Conservation (phyloP, 2,113 vertebrate genomes). For the Myodes glareolus region DNA sequence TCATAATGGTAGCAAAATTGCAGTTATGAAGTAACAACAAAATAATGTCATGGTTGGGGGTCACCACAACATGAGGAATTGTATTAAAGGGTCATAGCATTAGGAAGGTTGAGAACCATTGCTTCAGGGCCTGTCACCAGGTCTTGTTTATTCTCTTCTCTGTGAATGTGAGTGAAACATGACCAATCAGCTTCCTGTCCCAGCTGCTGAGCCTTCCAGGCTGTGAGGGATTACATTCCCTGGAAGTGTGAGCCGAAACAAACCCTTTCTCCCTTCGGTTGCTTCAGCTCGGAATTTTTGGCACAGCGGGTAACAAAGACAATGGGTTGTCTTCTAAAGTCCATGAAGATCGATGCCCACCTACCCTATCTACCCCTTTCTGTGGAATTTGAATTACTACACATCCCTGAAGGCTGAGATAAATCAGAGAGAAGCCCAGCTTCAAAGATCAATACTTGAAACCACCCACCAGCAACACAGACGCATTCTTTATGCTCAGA, state of each 20-base stretch:
- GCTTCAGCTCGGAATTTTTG: neutral
- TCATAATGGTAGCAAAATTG: neutral
- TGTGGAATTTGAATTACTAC: neutral
- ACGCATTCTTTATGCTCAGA: neutral
- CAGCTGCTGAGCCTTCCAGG: neutral
- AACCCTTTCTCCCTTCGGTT: neutral
- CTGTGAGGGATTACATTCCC: neutral
- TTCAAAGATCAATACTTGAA: constrained; percentile 23
- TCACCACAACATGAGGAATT: neutral
- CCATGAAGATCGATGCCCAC: neutral
- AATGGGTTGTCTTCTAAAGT: constrained; percentile 8
- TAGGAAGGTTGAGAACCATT: neutral
- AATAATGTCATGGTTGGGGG: neutral
- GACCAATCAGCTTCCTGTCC: neutral
- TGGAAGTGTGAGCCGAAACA: neutral
- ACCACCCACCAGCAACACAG: neutral
- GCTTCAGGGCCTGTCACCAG: neutral
- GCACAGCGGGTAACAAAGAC: neutral
- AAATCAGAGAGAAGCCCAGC: neutral
- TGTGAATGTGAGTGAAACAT: neutral
- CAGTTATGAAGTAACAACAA: neutral
- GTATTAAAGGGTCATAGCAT: neutral
- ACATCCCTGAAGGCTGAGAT: neutral
- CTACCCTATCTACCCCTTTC: neutral
- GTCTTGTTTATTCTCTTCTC: neutral